Percentiles rank a stretch among this genome's conserved stretches.
phyloP scores from a whole-genome alignment of 1,140 invertebrate genomes.

The Orius insidiosus region DNA sequence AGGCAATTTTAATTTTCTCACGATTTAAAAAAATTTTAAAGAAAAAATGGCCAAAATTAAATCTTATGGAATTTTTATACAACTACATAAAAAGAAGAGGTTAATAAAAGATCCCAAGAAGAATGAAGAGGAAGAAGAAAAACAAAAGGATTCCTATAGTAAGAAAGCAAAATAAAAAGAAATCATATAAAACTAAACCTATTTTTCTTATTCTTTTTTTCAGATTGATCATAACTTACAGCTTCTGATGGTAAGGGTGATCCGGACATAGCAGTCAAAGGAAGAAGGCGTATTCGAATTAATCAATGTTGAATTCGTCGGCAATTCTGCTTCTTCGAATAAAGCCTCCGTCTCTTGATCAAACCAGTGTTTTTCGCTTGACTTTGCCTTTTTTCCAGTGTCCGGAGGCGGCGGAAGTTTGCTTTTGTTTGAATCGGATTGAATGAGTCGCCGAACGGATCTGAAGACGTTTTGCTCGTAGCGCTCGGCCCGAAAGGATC shows the following conservation, averaged over 20 bases:
- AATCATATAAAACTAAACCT: too few relatives aligned
- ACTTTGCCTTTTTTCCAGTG: conserved; percentile 22
- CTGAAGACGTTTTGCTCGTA: conserved; percentile 45
- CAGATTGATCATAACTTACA: too few relatives aligned
- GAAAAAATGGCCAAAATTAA: too few relatives aligned
- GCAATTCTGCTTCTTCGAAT: conserved; percentile 29
- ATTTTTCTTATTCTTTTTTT: too few relatives aligned
- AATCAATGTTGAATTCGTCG: conserved; percentile 10
- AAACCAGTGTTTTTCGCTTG: conserved; percentile 29
- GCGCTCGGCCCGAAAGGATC: conserved; percentile 40
- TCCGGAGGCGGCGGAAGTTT: conserved; percentile 27
- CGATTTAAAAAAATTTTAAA: too few relatives aligned
- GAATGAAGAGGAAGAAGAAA: neutral
- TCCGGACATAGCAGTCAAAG: neutral
- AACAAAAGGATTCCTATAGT: neutral
- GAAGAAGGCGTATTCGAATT: conserved; percentile 4
- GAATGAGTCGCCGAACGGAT: conserved; percentile 16
- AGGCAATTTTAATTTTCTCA: neutral
- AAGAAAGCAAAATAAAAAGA: neutral
- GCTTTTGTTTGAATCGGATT: conserved; percentile 14
- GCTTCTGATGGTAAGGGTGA: conserved; percentile 9
- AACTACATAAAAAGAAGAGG: too few relatives aligned
- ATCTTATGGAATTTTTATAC: neutral
- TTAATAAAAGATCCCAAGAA: too few relatives aligned
- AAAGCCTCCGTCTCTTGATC: conserved; percentile 32